Evolutionary conservation across 2,888 invertebrate species (phyloP).

Genomic region (Notodonta dromedarius): DNA sequence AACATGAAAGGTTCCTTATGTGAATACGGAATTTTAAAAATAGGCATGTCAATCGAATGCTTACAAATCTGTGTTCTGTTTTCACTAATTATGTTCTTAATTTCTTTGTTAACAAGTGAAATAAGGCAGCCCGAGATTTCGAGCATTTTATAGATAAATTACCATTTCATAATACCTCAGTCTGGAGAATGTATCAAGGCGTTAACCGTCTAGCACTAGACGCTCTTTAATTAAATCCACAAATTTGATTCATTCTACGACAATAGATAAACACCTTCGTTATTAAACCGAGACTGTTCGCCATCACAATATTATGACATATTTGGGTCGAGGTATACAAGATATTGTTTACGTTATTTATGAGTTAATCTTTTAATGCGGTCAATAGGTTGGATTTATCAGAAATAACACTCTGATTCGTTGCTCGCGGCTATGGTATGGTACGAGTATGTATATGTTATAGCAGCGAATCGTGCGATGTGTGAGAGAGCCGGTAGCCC

Average conservation of each 20-base stretch:
- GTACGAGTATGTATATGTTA: no score
- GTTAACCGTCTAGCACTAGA: not conserved
- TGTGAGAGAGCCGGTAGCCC: no score
- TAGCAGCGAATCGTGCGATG: no score
- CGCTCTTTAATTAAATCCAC: not conserved
- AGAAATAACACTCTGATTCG: no score
- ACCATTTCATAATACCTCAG: not conserved
- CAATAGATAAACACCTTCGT: not conserved
- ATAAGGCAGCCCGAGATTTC: not conserved
- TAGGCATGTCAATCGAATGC: no score
- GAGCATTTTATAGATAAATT: not conserved
- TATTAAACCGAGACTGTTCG: slow-evolving; percentile 1
- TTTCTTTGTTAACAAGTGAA: no score
- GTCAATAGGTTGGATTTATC: not conserved
- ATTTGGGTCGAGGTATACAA: slow-evolving; percentile 4
- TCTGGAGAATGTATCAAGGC: not conserved
- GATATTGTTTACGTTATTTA: not conserved
- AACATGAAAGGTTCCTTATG: no score
- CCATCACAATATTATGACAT: not conserved
- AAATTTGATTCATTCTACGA: not conserved
- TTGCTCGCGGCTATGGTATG: no score
- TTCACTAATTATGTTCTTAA: no score
- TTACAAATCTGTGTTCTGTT: no score
- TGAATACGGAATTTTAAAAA: no score
- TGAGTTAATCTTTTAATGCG: not conserved